Conservation (phyloP, 1,140 invertebrate species). For the Pogonomyrmex californicus region DNA sequence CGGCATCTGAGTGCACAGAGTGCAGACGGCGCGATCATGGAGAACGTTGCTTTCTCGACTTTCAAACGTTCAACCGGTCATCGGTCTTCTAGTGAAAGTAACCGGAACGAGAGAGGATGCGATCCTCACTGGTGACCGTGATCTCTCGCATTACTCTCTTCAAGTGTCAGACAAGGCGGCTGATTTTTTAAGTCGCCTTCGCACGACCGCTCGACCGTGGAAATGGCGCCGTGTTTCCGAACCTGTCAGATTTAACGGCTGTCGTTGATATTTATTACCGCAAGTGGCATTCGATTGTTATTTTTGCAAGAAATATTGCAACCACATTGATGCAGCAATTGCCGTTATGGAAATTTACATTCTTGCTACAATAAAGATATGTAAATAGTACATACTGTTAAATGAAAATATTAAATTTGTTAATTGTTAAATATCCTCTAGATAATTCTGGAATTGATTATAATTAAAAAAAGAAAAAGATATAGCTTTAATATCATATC, state of each 20-base stretch:
- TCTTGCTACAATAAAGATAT: not conserved
- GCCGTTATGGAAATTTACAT: not conserved
- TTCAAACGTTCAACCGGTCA: conserved; percentile 77
- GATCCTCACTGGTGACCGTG: conserved; percentile 73
- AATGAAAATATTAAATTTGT: not conserved
- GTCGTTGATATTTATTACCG: not conserved
- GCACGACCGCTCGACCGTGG: conserved; percentile 38
- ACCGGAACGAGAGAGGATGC: conserved; percentile 71
- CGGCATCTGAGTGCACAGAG: conserved; percentile 15
- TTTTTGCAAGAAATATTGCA: not conserved
- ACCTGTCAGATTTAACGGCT: conserved; percentile 18
- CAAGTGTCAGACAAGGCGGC: not conserved
- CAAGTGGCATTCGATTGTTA: not conserved
- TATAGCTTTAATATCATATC: not conserved
- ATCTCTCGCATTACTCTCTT: conserved; percentile 65
- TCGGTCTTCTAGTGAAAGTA: conserved; percentile 79
- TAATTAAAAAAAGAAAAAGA: not conserved
- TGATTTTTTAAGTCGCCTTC: conserved; percentile 33
- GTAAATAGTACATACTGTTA: not conserved
- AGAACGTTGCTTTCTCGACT: conserved; percentile 77
- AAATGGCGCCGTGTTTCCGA: conserved; percentile 8
- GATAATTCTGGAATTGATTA: not conserved
- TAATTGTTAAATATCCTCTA: not conserved
- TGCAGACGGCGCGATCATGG: conserved; percentile 19
- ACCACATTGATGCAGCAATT: not conserved